phyloP scores from a whole-genome alignment of 37 sponge, comb jelly and placozoan species.

The Ianthella basta region DNA sequence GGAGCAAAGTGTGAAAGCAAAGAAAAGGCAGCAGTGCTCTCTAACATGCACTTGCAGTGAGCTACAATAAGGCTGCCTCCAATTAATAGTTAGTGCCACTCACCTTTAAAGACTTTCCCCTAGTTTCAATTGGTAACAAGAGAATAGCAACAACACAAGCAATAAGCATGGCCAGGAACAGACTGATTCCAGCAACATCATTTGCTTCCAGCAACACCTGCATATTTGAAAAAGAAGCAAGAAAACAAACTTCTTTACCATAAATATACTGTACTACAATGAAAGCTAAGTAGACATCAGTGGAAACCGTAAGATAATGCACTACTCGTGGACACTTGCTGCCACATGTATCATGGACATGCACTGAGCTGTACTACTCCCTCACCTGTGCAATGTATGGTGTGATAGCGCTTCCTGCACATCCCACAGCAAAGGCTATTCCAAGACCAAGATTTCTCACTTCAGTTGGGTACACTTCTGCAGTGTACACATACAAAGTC shows the following conservation, averaged over 20 bases:
- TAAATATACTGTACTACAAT: too few relatives aligned
- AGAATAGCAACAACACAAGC: background rate
- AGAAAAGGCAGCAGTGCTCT: too few relatives aligned
- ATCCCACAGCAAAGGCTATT: conserved; percentile 5
- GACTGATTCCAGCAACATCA: conserved; percentile 13
- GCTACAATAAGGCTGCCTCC: too few relatives aligned
- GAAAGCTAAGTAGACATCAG: too few relatives aligned
- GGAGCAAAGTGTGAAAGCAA: too few relatives aligned
- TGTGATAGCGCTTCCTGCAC: background rate
- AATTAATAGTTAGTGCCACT: background rate
- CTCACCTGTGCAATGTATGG: conserved; percentile 39
- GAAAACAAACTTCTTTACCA: too few relatives aligned
- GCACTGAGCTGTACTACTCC: too few relatives aligned
- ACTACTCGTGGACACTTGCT: too few relatives aligned
- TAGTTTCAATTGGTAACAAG: conserved; percentile 35
- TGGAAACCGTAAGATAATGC: too few relatives aligned
- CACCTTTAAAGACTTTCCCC: conserved; percentile 25
- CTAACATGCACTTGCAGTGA: too few relatives aligned
- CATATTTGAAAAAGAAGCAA: too few relatives aligned
- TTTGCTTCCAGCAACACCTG: conserved; percentile 11
- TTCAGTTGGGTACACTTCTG: conserved; percentile 42
- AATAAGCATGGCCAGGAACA: conserved; percentile 8
- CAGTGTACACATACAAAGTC: conserved; percentile 60
- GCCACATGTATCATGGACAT: too few relatives aligned
- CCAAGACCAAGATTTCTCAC: conserved; percentile 16